Percentiles rank a stretch among this genome's conserved stretches.
Conservation (phyloP, 2,888 invertebrate species). For the Tortricodes alternella region DNA sequence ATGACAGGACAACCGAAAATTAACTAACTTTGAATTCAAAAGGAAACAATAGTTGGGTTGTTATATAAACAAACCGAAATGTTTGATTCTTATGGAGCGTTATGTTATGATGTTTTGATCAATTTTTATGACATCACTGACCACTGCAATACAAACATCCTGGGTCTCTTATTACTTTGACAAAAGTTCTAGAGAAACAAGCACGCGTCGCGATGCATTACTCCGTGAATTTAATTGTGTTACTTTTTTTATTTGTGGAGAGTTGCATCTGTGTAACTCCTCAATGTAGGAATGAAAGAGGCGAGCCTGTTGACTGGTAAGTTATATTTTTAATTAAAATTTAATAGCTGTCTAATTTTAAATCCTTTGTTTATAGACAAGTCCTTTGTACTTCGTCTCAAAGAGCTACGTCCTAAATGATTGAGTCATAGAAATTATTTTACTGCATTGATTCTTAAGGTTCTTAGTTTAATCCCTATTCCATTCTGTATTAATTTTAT, state of each 20-base stretch:
- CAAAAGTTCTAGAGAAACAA: constrained; percentile 41
- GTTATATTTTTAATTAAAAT: constrained; percentile 39
- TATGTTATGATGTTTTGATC: constrained; percentile 44
- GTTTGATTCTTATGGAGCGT: constrained; percentile 54
- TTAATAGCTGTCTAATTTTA: constrained; percentile 3
- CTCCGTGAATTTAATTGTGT: constrained; percentile 45
- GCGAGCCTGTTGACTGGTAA: constrained; percentile 88
- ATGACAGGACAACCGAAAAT: constrained; percentile 14
- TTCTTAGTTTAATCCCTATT: no score
- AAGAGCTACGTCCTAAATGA: background rate
- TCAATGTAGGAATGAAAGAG: constrained; percentile 84
- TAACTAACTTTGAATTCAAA: constrained; percentile 38
- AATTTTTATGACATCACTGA: constrained; percentile 47
- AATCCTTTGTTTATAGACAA: constrained; percentile 1
- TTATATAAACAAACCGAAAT: constrained; percentile 62
- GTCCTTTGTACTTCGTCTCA: background rate
- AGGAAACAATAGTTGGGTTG: constrained; percentile 43
- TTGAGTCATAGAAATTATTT: background rate
- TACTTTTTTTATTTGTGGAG: constrained; percentile 49
- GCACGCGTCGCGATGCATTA: constrained; percentile 53
- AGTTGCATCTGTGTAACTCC: constrained; percentile 57
- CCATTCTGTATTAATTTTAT: no score
- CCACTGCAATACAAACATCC: constrained; percentile 51
- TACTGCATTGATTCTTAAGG: no score
- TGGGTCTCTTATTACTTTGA: constrained; percentile 58